Percentiles rank a stretch among this genome's conserved stretches.
These are phyloP conservation scores for Muraenolepis orangiensis DNA, from an alignment of 2,797 vertebrate genomes.

Conservation along the genomic window DNA sequence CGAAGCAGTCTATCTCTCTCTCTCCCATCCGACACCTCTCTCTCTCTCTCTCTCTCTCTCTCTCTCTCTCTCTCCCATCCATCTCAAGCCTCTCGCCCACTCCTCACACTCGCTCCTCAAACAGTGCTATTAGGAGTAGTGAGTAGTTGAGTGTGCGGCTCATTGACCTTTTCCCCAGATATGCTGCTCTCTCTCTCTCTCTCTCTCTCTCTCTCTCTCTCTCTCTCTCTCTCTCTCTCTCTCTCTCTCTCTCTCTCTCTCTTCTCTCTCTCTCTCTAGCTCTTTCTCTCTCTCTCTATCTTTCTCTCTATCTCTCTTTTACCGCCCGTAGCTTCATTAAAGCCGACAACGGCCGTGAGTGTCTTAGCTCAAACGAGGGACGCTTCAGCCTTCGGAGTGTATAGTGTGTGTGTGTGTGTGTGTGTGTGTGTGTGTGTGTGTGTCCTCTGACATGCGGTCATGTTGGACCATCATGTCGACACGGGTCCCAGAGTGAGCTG, in stretches of 20 bases:
- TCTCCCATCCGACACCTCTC: too few relatives aligned
- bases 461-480: background rate
- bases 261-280: too few relatives aligned
- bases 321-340: slow-evolving; percentile 48
- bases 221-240: too few relatives aligned
- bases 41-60: too few relatives aligned
- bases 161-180: slow-evolving; percentile 49
- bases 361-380: background rate
- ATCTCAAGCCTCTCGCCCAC: background rate
- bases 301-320: too few relatives aligned
- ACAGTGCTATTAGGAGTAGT: slow-evolving; percentile 47
- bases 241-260: too few relatives aligned
- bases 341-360: slow-evolving; percentile 17
- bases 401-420: background rate
- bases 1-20: background rate
- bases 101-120: slow-evolving; percentile 30
- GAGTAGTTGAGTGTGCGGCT: slow-evolving; percentile 47
- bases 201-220: slow-evolving; percentile 8
- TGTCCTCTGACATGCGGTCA: background rate
- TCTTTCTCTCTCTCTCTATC: too few relatives aligned
- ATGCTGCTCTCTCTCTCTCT: slow-evolving; percentile 5
- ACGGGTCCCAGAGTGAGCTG: background rate
- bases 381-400: background rate
- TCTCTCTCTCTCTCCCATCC: too few relatives aligned
- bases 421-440: background rate